Evolutionary conservation across 2,888 invertebrate genomes (phyloP).

Genomic region (Epicampocera succincta): DNA sequence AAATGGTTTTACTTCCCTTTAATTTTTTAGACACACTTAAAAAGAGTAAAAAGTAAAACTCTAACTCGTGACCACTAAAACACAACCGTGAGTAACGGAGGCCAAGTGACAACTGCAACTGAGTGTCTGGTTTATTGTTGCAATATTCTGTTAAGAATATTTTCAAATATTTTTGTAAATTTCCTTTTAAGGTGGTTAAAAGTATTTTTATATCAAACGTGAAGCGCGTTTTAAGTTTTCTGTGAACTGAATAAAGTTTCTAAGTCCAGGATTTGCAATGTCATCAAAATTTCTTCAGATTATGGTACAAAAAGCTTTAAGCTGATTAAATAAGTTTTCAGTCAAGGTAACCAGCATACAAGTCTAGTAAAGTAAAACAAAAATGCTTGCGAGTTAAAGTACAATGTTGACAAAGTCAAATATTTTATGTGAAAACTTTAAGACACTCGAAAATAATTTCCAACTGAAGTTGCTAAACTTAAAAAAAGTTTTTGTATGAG

Average conservation of each 20-base stretch:
- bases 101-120: too few relatives aligned
- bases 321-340: slow-evolving; percentile 4
- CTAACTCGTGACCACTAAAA: too few relatives aligned
- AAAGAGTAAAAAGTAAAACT: too few relatives aligned
- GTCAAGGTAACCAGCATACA: not conserved
- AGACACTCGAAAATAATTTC: too few relatives aligned
- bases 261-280: slow-evolving; percentile 1
- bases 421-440: too few relatives aligned
- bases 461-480: too few relatives aligned
- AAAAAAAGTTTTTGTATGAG: too few relatives aligned
- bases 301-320: not conserved
- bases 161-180: slow-evolving; percentile 2
- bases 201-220: slow-evolving; percentile 12
- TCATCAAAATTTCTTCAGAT: not conserved
- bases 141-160: slow-evolving; percentile 2
- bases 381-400: not conserved
- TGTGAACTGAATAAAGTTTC: not conserved
- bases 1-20: too few relatives aligned
- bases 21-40: too few relatives aligned
- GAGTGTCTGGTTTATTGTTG: too few relatives aligned
- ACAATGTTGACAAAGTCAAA: not conserved
- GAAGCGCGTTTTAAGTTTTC: not conserved
- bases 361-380: not conserved
- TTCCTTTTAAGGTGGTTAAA: slow-evolving; percentile 33
- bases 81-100: too few relatives aligned